phyloP scores from a whole-genome alignment of 2,888 invertebrate species.

The Eueremaeus valkanovi region DNA sequence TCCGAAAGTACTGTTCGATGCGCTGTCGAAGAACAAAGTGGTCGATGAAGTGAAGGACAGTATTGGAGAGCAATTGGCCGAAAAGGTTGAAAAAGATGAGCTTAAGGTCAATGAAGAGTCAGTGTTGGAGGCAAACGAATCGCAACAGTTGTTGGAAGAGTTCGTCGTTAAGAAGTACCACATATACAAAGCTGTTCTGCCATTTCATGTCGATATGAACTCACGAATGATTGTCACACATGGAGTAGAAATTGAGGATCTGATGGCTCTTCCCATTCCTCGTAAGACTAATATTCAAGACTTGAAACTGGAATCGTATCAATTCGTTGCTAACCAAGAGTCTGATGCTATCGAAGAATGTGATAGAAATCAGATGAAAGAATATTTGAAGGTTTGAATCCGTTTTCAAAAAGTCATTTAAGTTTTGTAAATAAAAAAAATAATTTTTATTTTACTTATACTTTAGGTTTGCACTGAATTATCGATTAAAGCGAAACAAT shows the following conservation, averaged over 20 bases:
- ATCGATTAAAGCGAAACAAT: background rate
- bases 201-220: background rate
- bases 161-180: background rate
- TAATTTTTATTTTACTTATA: background rate
- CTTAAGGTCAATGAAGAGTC: constrained; percentile 34
- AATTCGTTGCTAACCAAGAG: constrained; percentile 17
- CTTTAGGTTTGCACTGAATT: background rate
- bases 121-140: background rate
- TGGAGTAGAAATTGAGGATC: constrained; percentile 26
- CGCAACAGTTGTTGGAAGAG: background rate
- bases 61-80: constrained; percentile 44
- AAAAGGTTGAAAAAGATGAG: no score
- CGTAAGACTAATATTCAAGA: background rate
- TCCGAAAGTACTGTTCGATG: constrained; percentile 31
- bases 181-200: background rate
- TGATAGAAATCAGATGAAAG: background rate
- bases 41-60: background rate
- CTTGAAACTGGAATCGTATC: constrained; percentile 21
- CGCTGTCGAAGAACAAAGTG: no score
- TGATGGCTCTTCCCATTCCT: constrained; percentile 23
- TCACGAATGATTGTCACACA: background rate
- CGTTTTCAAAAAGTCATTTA: no score
- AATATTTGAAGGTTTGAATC: constrained; percentile 15
- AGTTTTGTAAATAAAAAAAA: no score
- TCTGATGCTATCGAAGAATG: background rate